Evolutionary conservation across 1,140 invertebrate species (phyloP), one percentile per base, ranked within the genome.

Genomic region (Drosophila novamexicana): DNA sequence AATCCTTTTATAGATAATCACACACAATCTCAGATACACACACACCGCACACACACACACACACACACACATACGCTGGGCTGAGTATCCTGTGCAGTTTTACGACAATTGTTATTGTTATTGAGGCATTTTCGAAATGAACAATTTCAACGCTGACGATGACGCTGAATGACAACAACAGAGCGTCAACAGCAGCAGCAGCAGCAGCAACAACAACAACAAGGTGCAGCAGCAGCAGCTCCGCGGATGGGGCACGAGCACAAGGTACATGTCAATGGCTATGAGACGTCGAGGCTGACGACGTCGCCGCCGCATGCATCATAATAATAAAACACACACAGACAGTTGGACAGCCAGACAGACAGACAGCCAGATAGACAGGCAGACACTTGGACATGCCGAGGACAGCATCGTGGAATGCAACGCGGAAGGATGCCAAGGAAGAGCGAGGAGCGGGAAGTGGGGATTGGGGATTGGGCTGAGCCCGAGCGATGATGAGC

Each of bases 91-190:
- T 89, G 78, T 77, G 85, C 81, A 90, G 84, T 89, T 89, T 89
- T 89, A 89, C 81, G 85, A 85, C 85, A 89, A 89, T 89, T 89
- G 85, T 89, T 89, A 89, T 89, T 90, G 85, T 89, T 89, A 89
- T 89, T 89, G 85, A 90, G 85, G 86, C 85, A 89, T 89, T 90
- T 90, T 86, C 85, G 86, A 89, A 89, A 90, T 90, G 85, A 90
- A 90, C 85, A 89, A 86, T 89, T 89, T 81, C 75, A 75, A 67
- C 85, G 69, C 77, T 90, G 84, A 90, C 77, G 85, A 90, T 83
- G 77, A 73, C 79, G 71, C 76, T 85, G 81, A 89, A 88, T 88
- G 83, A 89, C 80, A 89, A 89, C 69, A 76, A 77, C 61, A 72
- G 62, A 50, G 50, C 53, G 36, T 9, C 66, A 59, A 37, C 37